These are phyloP conservation scores for Euura saliciscinereae DNA, from an alignment of 1,140 invertebrate genomes.

Conservation along the genomic window DNA sequence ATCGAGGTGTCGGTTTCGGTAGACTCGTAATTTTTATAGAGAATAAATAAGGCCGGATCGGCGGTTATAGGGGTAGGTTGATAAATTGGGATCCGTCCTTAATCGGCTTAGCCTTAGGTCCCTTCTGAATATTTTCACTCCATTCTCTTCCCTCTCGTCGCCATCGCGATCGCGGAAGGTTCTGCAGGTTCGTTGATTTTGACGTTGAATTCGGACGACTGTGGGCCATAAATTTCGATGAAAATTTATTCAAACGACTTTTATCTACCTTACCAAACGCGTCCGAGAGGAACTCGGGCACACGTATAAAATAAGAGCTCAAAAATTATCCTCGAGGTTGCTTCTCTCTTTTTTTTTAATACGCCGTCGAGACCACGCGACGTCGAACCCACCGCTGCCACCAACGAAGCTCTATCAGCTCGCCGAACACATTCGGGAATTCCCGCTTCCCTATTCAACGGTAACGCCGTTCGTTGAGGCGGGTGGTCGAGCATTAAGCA, in stretches of 20 bases:
- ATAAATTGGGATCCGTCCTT: not conserved
- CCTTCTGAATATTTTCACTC: not conserved
- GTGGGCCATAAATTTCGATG: not conserved
- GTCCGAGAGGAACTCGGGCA: not conserved
- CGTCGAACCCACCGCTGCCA: too few species aligned
- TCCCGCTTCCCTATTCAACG: not conserved
- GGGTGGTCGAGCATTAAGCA: not conserved
- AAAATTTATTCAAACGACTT: constrained; percentile 7
- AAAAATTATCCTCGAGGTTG: not conserved
- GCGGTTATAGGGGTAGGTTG: not conserved
- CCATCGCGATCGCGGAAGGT: not conserved
- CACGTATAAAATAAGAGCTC: not conserved
- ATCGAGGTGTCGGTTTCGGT: too few species aligned
- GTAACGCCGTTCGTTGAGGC: not conserved
- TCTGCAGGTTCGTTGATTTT: constrained; percentile 2
- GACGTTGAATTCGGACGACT: not conserved
- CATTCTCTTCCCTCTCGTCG: not conserved
- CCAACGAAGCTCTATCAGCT: too few species aligned
- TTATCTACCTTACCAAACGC: not conserved
- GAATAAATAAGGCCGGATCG: too few species aligned
- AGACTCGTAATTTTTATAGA: too few species aligned
- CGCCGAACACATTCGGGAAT: not conserved
- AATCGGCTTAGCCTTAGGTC: not conserved
- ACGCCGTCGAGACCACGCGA: too few species aligned
- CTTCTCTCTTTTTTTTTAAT: not conserved